Evolutionary conservation across 2,888 invertebrate species (phyloP), one percentile per base, ranked within the genome.

Genomic region (Aleiodes leptofemur): DNA sequence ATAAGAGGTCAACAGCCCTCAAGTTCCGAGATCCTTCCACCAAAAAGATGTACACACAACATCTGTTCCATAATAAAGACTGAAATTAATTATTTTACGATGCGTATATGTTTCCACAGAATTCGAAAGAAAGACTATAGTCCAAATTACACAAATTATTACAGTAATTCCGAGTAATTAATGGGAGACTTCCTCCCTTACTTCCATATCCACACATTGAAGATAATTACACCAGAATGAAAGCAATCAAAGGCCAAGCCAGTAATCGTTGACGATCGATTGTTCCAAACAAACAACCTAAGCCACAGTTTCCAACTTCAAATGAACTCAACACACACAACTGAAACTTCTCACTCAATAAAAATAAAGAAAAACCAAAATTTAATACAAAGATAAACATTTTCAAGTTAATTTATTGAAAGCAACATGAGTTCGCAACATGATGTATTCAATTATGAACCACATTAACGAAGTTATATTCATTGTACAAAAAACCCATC

Each of bases 171-270:
- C 3, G 3, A 16, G 55, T 14, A 55, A 3, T 16, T 14, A n/a
- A 55, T 16, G 55, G 14, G 6, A 55, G 14, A 14, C 55, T 14
- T 55, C 8, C 11, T n/a, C 48, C 31, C 34, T 5, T 5, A 1
- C 14, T 64, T 64, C 14, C 14, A 14, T 34, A 64, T 9, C 14
- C 9, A 64, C 14, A 64, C n/a, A 51, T 4, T 13, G 2, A 5
- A 34, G 2, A 69, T 69, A 16, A 50, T 50, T 9, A 43, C 13
- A 9, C 14, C 51, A 8, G 4, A 50, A 50, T 23, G 6, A 69
- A 29, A 51, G 29, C 34, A 66, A 72, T 56, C 31, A 75, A 13
- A 75, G 16, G 31, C 23, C 23, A 31, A 51, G 5, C 51, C 29
- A 11, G 14, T 55, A 31, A 14, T 43, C 38, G n/a, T 16, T 53